Evolutionary conservation across 2,113 vertebrate genomes (phyloP), one percentile per base, ranked within the genome.

Genomic region (Meles meles): DNA sequence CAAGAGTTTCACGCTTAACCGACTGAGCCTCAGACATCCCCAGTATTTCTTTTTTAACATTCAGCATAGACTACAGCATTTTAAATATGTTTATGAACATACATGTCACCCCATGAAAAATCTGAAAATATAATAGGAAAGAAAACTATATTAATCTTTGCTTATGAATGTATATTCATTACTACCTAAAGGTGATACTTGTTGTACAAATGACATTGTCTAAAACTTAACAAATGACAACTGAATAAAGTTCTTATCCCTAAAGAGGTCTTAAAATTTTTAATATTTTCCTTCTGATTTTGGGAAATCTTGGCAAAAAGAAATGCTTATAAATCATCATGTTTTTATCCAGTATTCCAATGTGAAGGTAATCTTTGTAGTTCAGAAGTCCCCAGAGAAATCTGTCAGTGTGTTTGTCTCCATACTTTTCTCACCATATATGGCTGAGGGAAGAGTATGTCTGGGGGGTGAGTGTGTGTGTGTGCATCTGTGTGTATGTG

Each of bases 251-350:
- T 31, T 86, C 72, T 80, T 83, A 92, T 87, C 79, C 63, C 39
- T 85, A n/a, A 84, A 67, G 13, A 88, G 39, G 18, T 42, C 93
- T 17, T 63, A 42, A 93, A 49, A 25, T 37, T 23, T 49, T 92
- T 44, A 55, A 44, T 57, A 39, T 95, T 86, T 96, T 88, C 34
- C 63, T 84, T 88, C 55, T 74, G 39, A 72, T 82, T 97, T 92
- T 34, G 17, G 15, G 7, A 80, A 69, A 77, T 59, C 11, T 90
- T 69, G 17, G 27, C 29, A 91, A 65, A 93, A 49, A 88, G 69
- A 93, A 93, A 74, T 63, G 77, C 88, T 63, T 81, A 61, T 13
- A n/a, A 10, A 39, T 34, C 42, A 47, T 23, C 47, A 59, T 29
- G 49, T 90, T 96, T 59, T 91, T 57, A 37, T 57, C 39, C 25